Percentiles rank a stretch among this genome's conserved stretches.
Evolutionary conservation across 2,888 invertebrate genomes (phyloP).

Genomic region (Rosalia funebris): DNA sequence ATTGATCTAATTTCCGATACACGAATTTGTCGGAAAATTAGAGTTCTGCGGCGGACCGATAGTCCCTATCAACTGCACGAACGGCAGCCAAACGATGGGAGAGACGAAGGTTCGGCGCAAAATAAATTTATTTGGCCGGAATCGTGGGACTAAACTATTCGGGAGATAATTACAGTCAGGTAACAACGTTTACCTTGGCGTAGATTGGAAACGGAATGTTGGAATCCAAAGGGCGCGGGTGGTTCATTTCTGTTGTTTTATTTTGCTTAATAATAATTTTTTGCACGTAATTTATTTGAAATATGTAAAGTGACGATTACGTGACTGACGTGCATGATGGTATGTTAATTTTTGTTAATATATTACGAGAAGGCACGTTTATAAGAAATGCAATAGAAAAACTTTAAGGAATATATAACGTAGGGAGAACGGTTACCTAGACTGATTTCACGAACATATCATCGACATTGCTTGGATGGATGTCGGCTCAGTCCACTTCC

Average conservation of each 20-base stretch:
- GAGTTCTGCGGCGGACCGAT: not conserved
- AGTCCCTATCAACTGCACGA: constrained; percentile 9
- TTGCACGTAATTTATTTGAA: too few species aligned
- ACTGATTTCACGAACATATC: too few species aligned
- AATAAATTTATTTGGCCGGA: constrained; percentile 8
- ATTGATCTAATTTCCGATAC: not conserved
- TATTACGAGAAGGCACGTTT: too few species aligned
- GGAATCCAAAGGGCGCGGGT: not conserved
- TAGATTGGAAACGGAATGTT: not conserved
- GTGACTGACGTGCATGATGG: too few species aligned
- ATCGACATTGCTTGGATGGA: too few species aligned
- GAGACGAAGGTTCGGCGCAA: constrained; percentile 3
- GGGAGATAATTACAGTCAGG: constrained; percentile 14
- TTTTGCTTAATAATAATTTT: too few species aligned
- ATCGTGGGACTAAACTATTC: constrained; percentile 15
- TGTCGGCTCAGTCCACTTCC: too few species aligned
- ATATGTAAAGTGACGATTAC: too few species aligned
- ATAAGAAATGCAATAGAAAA: too few species aligned
- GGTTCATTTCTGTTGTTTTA: not conserved
- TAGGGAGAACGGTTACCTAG: too few species aligned
- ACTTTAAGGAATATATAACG: too few species aligned
- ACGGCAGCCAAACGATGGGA: constrained; percentile 4
- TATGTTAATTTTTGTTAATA: too few species aligned
- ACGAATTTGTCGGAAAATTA: not conserved
- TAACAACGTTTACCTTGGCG: constrained; percentile 11